A percentile compares a stretch with the other conserved stretches of the same genome.
These are phyloP conservation scores for Syngnathus typhle DNA, from an alignment of 2,113 vertebrate genomes.

Conservation along the genomic window DNA sequence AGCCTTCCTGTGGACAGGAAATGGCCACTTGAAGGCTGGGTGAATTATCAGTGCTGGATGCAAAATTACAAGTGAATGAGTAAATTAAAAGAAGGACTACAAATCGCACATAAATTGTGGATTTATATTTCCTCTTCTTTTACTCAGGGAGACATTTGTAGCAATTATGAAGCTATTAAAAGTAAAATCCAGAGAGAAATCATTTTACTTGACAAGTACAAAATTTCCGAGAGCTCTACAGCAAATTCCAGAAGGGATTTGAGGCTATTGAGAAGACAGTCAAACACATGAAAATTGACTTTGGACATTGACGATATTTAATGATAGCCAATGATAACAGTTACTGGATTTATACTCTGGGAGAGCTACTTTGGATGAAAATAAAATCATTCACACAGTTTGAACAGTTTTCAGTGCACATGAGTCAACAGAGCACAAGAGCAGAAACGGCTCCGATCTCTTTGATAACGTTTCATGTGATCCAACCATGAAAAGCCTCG, in stretches of 20 bases:
- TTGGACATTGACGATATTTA: constrained; percentile 48
- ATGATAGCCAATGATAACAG: constrained; percentile 50
- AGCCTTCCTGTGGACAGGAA: neutral
- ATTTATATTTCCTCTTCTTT: constrained; percentile 12
- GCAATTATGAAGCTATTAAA: constrained; percentile 27
- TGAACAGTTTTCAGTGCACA: constrained; percentile 20
- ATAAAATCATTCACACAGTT: constrained; percentile 44
- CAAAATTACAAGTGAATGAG: constrained; percentile 5
- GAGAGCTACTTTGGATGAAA: constrained; percentile 40
- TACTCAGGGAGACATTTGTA: constrained; percentile 14
- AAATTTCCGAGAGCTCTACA: constrained; percentile 25
- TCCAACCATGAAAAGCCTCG: constrained; percentile 29
- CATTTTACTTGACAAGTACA: constrained; percentile 43
- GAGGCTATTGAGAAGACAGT: constrained; percentile 30
- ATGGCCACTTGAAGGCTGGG: constrained; percentile 10
- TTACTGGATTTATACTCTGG: constrained; percentile 37
- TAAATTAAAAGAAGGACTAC: constrained; percentile 8
- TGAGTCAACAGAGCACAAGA: constrained; percentile 40
- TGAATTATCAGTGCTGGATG: constrained; percentile 4
- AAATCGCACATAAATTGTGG: constrained; percentile 7
- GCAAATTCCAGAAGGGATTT: constrained; percentile 48
- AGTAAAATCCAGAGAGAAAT: constrained; percentile 29
- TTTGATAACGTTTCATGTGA: constrained; percentile 48
- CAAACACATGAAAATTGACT: constrained; percentile 46
- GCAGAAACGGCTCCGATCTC: constrained; percentile 34